Conservation (phyloP, 2,888 invertebrate genomes). For the Diachrysia chrysitis region DNA sequence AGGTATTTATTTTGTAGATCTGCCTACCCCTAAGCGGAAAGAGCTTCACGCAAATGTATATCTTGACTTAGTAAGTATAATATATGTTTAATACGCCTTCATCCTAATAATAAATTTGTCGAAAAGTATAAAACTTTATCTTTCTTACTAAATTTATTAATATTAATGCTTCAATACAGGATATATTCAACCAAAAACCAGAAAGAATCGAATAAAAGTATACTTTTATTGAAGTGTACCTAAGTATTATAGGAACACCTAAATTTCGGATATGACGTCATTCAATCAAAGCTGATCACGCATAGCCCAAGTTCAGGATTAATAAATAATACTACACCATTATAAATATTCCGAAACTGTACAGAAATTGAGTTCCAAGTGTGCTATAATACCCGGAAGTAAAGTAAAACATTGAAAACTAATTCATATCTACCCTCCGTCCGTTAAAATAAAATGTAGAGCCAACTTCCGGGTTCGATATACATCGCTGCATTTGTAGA, state of each 20-base stretch:
- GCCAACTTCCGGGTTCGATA: conserved; percentile 43
- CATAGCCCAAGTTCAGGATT: neutral
- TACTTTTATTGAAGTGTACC: neutral
- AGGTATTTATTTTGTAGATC: too few relatives aligned
- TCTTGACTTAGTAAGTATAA: too few relatives aligned
- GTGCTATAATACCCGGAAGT: conserved; percentile 29
- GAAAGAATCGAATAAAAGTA: neutral
- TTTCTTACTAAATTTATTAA: conserved; percentile 1
- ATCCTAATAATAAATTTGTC: neutral
- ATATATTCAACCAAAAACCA: neutral
- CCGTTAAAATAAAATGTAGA: conserved; percentile 17
- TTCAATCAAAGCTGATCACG: neutral
- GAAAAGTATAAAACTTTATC: neutral
- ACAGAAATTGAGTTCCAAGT: neutral
- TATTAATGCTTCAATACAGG: neutral
- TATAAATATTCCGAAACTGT: neutral
- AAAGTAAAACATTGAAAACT: conserved; percentile 29
- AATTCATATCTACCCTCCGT: conserved; percentile 51
- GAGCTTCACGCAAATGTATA: too few relatives aligned
- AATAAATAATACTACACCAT: neutral
- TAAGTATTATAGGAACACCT: neutral
- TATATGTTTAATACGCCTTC: neutral
- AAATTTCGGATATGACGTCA: neutral
- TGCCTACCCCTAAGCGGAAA: too few relatives aligned
- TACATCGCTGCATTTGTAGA: conserved; percentile 41